These are phyloP conservation scores for Onychomys leucogaster DNA, from an alignment of 2,797 vertebrate species.

Conservation along the genomic window DNA sequence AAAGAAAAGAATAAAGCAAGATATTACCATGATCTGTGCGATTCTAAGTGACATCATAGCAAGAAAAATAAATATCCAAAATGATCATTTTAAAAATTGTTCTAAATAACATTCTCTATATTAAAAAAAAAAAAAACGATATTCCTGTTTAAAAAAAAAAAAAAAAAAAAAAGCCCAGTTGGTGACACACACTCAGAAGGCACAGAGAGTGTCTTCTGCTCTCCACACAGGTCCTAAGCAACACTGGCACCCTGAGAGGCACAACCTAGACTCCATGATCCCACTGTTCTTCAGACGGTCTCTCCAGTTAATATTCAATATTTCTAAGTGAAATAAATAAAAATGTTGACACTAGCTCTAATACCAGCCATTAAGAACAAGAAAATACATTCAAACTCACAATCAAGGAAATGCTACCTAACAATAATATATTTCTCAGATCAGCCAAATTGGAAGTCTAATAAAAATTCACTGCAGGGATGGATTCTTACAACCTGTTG, in stretches of 20 bases:
- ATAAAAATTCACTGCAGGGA: not conserved
- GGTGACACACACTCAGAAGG: not conserved
- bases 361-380: not conserved
- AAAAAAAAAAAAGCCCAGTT: not conserved
- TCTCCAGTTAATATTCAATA: not conserved
- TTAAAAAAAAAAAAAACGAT: not conserved
- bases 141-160: not conserved
- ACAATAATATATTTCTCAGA: conserved; percentile 26
- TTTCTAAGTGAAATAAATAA: not conserved
- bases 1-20: conserved; percentile 9
- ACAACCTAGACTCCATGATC: not conserved
- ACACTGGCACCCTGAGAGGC: not conserved
- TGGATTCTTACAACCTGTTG: not conserved
- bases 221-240: not conserved
- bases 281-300: not conserved
- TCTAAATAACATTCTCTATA: not conserved
- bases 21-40: not conserved
- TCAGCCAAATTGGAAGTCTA: conserved; percentile 29
- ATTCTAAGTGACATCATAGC: not conserved
- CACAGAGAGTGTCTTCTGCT: not conserved
- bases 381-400: conserved; percentile 31
- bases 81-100: not conserved
- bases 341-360: not conserved
- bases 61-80: conserved; percentile 45
- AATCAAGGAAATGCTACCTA: conserved; percentile 23